Base-by-base conservation (phyloP, 2,113 vertebrate species). In the Zosterops hypoxanthus region DNA sequence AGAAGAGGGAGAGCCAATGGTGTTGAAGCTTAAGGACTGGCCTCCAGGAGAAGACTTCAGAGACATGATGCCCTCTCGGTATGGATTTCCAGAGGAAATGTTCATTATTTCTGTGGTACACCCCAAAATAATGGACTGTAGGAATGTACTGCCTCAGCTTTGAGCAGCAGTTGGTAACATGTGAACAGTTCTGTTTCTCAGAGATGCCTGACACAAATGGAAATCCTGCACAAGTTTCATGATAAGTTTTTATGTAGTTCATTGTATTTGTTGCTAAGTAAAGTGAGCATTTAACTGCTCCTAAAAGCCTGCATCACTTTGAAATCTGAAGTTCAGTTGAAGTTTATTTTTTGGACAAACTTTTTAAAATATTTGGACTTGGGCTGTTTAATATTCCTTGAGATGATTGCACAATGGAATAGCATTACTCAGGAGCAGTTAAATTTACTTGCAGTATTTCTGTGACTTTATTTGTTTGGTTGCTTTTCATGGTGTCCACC, bases 61-160 rank as follows among this genome's bases (percentile, higher is more conserved):
- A 96, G 98, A 98, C 10, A 98, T 98, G 98, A 98, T 98, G 98
- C 98, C 97, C 47, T 98, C 98, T 53, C 94, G 98, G 98, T 98
- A 97, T 7, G 91, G 26, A 26, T 14, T 55, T 10, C 11, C 42
- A 52, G 29, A 64, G 47, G 20, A 72, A 24, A 7, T 66, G 33
- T 50, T 85, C 1, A 1, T 21, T 11, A 0, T 8, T 36, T 47
- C 23, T 34, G n/a, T 73, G 17, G 14, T 12, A 6, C 26, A 77
- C 2, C 22, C 33, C 31, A 34, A 20, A 56, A 22, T 7, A 46
- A 47, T 0, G 15, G 13, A 9, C 6, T 16, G 24, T 14, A 39
- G 84, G 36, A 88, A 55, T 39, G 5, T 39, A 39, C 39, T 63
- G 46, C 47, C 52, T 77, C 26, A 78, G 29, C 82, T 81, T 29